Evolutionary conservation across 2,888 invertebrate species (phyloP).

Genomic region (Drosophila austrosaltans): DNA sequence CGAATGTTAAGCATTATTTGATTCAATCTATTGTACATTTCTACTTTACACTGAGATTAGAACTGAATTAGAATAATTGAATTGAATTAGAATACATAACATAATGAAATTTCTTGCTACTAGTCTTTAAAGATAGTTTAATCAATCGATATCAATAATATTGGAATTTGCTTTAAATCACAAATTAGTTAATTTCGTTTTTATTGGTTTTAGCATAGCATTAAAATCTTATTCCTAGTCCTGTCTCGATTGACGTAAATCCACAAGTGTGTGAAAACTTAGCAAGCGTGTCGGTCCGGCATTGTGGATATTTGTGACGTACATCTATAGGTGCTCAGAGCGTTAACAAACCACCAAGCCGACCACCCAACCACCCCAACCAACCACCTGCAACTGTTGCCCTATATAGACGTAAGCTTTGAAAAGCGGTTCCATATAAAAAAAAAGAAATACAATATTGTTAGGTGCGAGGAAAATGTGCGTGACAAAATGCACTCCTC

Average conservation of each 20-base stretch:
- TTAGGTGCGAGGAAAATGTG: conserved; percentile 43
- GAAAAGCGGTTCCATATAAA: conserved; percentile 29
- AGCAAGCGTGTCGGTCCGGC: conserved; percentile 43
- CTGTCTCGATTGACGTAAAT: conserved; percentile 33
- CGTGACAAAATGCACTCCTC: conserved; percentile 70
- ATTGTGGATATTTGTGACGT: conserved; percentile 9
- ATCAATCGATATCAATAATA: conserved; percentile 4
- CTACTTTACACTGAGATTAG: no score
- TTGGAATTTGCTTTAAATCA: neutral
- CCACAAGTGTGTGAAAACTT: conserved; percentile 60
- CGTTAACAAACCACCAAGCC: neutral
- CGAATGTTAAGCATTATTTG: no score
- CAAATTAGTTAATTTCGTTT: neutral
- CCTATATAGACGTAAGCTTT: conserved; percentile 23
- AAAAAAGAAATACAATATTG: conserved; percentile 1
- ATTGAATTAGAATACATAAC: no score
- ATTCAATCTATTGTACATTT: no score
- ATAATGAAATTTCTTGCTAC: no score
- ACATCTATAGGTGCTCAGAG: neutral
- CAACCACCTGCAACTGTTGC: conserved; percentile 7
- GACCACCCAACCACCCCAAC: neutral
- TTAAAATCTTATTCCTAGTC: neutral
- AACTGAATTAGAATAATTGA: no score
- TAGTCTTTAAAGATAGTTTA: neutral
- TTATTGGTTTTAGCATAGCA: conserved; percentile 1